phyloP scores from a whole-genome alignment of 2,888 invertebrate genomes.

The Thymelicus acteon region DNA sequence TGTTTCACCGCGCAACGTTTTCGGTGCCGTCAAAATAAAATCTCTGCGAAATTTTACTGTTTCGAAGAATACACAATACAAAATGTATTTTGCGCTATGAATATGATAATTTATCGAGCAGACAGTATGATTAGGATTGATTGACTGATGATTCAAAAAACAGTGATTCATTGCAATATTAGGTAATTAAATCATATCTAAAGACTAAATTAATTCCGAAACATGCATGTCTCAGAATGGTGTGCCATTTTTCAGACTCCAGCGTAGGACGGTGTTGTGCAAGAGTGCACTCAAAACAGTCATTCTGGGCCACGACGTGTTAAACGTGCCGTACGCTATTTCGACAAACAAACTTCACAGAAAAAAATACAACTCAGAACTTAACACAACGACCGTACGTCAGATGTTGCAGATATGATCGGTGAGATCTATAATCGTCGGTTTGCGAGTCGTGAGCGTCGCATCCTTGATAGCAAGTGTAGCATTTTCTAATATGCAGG shows the following conservation, averaged over 20 bases:
- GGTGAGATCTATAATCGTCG: slow-evolving; percentile 39
- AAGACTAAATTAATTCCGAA: too few species aligned
- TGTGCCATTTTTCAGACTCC: not conserved
- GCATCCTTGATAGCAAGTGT: slow-evolving; percentile 62
- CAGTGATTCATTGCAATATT: too few species aligned
- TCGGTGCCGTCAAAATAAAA: not conserved
- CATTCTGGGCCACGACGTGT: not conserved
- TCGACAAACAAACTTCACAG: slow-evolving; percentile 31
- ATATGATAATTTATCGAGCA: too few species aligned
- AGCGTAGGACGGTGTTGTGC: not conserved
- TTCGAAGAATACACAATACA: too few species aligned
- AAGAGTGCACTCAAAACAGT: not conserved
- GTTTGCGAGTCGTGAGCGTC: slow-evolving; percentile 51
- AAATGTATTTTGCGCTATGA: too few species aligned
- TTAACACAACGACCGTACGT: slow-evolving; percentile 26
- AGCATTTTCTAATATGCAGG: slow-evolving; percentile 56
- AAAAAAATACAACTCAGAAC: slow-evolving; percentile 42
- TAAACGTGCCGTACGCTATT: not conserved
- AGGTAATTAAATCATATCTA: too few species aligned
- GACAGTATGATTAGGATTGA: too few species aligned
- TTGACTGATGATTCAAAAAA: too few species aligned
- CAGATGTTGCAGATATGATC: slow-evolving; percentile 34
- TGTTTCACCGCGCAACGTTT: not conserved
- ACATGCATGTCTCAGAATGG: too few species aligned
- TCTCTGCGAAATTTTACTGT: too few species aligned